These are phyloP conservation scores for Melanostoma scalare DNA, from an alignment of 2,888 invertebrate genomes.

Conservation along the genomic window DNA sequence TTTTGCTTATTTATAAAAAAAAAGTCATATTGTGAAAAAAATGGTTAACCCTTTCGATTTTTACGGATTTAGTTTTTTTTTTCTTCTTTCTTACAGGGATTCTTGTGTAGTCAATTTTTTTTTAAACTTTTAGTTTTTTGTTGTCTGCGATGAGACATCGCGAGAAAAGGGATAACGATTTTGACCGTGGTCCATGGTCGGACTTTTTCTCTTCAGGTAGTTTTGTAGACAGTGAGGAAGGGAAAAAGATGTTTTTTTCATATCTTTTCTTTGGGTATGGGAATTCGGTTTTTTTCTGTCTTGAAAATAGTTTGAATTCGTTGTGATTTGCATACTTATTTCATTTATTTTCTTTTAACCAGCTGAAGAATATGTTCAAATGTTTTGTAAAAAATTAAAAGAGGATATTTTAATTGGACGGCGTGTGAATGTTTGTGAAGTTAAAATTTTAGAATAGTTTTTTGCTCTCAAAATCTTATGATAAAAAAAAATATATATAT, in stretches of 20 bases:
- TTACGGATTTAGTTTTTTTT: conserved; percentile 49
- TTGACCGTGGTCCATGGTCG: conserved; percentile 70
- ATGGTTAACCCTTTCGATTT: conserved; percentile 69
- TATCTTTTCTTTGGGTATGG: conserved; percentile 45
- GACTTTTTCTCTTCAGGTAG: conserved; percentile 65
- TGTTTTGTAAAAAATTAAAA: too few species aligned
- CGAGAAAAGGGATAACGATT: conserved; percentile 62
- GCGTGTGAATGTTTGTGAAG: too few species aligned
- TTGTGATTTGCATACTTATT: conserved; percentile 61
- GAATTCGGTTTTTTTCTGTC: conserved; percentile 43
- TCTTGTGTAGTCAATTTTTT: conserved; percentile 37
- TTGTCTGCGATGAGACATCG: conserved; percentile 63
- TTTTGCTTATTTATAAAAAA: conserved; percentile 60
- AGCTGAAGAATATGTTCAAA: too few species aligned
- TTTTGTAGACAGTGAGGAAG: conserved; percentile 57
- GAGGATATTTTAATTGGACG: too few species aligned
- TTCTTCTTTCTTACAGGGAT: conserved; percentile 18
- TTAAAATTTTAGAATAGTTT: too few species aligned
- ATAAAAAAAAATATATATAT: too few species aligned
- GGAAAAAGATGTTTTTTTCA: conserved; percentile 29
- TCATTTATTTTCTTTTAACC: conserved; percentile 34
- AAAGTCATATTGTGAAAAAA: conserved; percentile 57
- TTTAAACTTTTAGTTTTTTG: conserved; percentile 30
- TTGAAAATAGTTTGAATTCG: conserved; percentile 35
- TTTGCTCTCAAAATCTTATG: too few species aligned